A percentile compares a stretch with the other conserved stretches of the same genome.
Conservation (phyloP, 2,797 vertebrate species). For the Pteronotus mesoamericanus region DNA sequence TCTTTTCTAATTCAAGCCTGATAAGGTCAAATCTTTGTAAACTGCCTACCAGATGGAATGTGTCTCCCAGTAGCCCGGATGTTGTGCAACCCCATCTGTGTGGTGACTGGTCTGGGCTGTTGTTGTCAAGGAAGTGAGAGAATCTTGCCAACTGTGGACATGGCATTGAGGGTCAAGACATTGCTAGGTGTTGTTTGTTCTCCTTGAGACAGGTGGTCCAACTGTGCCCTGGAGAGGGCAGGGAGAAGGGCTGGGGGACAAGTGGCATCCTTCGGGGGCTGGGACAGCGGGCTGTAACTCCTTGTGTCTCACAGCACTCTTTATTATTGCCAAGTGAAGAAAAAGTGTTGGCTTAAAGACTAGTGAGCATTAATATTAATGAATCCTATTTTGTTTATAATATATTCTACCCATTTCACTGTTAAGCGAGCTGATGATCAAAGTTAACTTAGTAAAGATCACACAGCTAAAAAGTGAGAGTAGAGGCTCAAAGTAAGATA, state of each 20-base stretch:
- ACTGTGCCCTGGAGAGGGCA: neutral
- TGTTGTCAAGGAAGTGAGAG: neutral
- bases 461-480: neutral
- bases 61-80: neutral
- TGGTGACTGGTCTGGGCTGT: neutral
- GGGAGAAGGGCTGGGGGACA: neutral
- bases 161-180: neutral
- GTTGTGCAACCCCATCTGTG: neutral
- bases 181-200: neutral
- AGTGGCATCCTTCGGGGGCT: neutral
- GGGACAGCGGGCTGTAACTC: neutral
- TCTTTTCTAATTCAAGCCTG: neutral
- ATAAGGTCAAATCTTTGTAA: neutral
- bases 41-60: neutral
- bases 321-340: neutral
- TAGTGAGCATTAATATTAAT: neutral
- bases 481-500: neutral
- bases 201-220: neutral
- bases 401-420: neutral
- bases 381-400: neutral
- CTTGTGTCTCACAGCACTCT: neutral
- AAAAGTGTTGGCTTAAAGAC: neutral
- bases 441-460: neutral
- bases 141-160: neutral
- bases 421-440: neutral